A percentile compares a stretch with the other conserved stretches of the same genome.
These are phyloP conservation scores for Anneissia japonica DNA, from an alignment of 35 echinoderm and acorn worm genomes.

Conservation along the genomic window DNA sequence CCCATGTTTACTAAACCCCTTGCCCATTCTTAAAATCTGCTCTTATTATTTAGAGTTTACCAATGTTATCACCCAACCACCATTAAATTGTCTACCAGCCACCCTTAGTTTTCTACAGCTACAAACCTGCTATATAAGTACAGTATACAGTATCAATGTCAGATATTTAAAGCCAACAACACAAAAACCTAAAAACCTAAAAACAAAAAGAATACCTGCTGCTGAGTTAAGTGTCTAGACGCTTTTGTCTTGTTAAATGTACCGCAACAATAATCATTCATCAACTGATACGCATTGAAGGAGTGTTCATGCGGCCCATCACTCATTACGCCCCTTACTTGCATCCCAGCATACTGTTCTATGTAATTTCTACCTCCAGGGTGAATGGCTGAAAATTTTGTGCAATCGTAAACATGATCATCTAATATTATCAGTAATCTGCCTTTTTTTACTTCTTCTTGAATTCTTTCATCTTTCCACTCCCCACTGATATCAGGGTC, in stretches of 20 bases:
- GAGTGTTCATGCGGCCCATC: background rate
- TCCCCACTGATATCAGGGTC: background rate
- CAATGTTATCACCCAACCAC: no score
- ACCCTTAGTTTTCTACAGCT: no score
- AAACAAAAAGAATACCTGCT: no score
- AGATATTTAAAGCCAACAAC: no score
- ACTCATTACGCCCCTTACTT: background rate
- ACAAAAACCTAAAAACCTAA: no score
- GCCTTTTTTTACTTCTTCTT: background rate
- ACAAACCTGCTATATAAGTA: no score
- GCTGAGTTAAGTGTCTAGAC: background rate
- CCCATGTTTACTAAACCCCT: no score
- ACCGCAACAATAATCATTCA: background rate
- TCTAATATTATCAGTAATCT: background rate
- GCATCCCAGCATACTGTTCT: background rate
- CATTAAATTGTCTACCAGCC: no score
- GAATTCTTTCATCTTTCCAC: background rate
- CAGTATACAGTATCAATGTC: no score
- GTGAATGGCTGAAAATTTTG: background rate
- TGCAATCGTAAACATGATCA: background rate
- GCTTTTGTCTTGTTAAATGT: background rate
- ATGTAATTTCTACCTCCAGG: background rate
- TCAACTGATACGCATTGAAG: background rate
- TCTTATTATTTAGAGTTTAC: no score
- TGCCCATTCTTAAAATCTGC: no score